Base-by-base conservation (phyloP, 2,113 vertebrate species). In the Corapipo altera region DNA sequence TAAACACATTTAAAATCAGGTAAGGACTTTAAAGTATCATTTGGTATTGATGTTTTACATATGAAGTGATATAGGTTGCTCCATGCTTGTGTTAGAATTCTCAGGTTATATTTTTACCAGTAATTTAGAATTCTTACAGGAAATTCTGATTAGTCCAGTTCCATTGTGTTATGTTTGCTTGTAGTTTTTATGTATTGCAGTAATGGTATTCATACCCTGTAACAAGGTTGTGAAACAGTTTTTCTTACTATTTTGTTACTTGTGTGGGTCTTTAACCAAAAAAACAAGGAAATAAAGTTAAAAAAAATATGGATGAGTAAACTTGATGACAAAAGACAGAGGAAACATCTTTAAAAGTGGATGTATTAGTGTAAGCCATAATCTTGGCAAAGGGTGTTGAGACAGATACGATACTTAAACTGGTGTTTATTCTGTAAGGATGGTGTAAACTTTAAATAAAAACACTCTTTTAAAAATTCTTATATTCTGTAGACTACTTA, bases 1-100 rank as follows among this genome's bases (percentile, higher is more conserved):
- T 99, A 97, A 99, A 99, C 96, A 97, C 98, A 18, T 85, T 97
- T 70, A 98, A 98, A 97, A 97, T 97, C 96, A 99, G 99, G 99
- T 99, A 87, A 95, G 78, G 6, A 80, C 77, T 82, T 79, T n/a
- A 66, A 71, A 44, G 43, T 83, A 52, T 66, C 59, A 76, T 27
- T 67, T 93, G 26, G 67, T 74, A 69, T 15, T 94, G 77, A 37
- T 8, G 4, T 6, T 70, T 62, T 52, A 82, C 11, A 5, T 39
- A 19, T 41, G 9, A 49, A 73, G 43, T 32, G 6, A 28, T 89
- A 39, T 0, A 41, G 27, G 67, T 86, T 74, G 23, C 62, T 78
- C 24, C 11, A 44, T 8, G 8, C 27, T 78, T 84, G 15, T 70
- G 91, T 46, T 51, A 79, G 55, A 82, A 73, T 80, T 73, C 76